Base-by-base conservation (phyloP, 2,888 invertebrate species). In the Meiosimyza decipiens region DNA sequence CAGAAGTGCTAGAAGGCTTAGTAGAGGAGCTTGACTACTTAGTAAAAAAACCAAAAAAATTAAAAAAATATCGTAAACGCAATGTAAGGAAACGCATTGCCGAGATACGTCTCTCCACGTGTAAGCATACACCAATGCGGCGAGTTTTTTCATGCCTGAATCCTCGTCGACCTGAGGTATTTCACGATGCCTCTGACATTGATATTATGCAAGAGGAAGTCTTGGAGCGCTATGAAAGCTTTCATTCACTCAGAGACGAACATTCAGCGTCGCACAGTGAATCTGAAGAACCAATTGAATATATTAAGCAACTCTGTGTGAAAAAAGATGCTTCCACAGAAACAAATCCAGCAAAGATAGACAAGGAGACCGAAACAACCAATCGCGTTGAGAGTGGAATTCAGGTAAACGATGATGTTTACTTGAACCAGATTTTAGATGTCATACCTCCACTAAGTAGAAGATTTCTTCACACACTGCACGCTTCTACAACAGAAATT, bases 371-470 rank as follows among this genome's bases (percentile, higher is more conserved):
- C 1, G 65, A 55, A 68, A 72, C 81, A 7, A 28, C 79, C 47
- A 73, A 71, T 4, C 47, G 60, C 16, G 28, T 57, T 11, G 73
- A 73, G 28, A 77, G 71, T n/a, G 71, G 76, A 33, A 73, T 79
- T 0, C 84, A 85, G 65, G 80, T 80, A 22, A 80, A 80, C 7
- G 80, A 80, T 47, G 78, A 77, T 28, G 52, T 80, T 13, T 76
- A 77, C 11, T 75, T 80, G 1, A 81, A 83, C 16, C 57, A 75
- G 2, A 77, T 81, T 2, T 65, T 83, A 33, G 22, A 74, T 1
- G 54, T 77, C 11, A 62, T 83, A 57, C 82, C 84, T 0, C 16
- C 72, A 5, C 71, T 79, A 6, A 78, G 80, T 0, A 79, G 79
- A 1, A 15, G 47, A 0, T 84, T 84, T 47, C 47, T 85, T 0